These are phyloP conservation scores for Helicoverpa assulta DNA, from an alignment of 2,888 invertebrate genomes.

Conservation along the genomic window DNA sequence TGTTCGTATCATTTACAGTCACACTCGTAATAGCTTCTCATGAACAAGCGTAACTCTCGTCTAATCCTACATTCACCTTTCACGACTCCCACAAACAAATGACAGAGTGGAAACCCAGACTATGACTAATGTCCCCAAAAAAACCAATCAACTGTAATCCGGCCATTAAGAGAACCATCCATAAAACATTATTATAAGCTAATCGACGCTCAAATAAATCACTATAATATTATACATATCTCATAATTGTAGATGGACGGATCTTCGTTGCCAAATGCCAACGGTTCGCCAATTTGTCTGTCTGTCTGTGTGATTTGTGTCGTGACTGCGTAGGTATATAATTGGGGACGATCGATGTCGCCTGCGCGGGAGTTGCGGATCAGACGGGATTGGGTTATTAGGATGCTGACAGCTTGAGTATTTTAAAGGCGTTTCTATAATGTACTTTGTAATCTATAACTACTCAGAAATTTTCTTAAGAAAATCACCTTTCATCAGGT, in stretches of 20 bases:
- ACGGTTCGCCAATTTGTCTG: slow-evolving; percentile 72
- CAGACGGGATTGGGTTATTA: slow-evolving; percentile 31
- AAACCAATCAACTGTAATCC: slow-evolving; percentile 40
- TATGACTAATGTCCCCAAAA: slow-evolving; percentile 49
- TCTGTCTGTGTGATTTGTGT: slow-evolving; percentile 72
- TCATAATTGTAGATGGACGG: slow-evolving; percentile 60
- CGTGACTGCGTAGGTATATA: slow-evolving; percentile 72
- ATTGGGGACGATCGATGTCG: slow-evolving; percentile 68
- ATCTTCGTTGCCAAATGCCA: slow-evolving; percentile 70
- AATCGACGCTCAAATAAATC: slow-evolving; percentile 57
- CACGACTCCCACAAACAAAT: slow-evolving; percentile 27
- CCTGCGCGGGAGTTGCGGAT: slow-evolving; percentile 54
- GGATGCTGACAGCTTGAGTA: slow-evolving; percentile 11
- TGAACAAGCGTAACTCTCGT: slow-evolving; percentile 9
- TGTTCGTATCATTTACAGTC: neutral
- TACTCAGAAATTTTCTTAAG: neutral
- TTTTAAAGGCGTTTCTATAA: neutral
- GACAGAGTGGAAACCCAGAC: slow-evolving; percentile 22
- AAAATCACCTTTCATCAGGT: no score
- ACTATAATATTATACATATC: slow-evolving; percentile 68
- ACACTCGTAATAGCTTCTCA: neutral
- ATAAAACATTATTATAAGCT: slow-evolving; percentile 43
- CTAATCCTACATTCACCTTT: slow-evolving; percentile 34
- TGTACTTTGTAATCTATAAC: neutral
- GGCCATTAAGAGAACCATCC: slow-evolving; percentile 45